A percentile compares a stretch with the other conserved stretches of the same genome.
These are phyloP conservation scores for Acridotheres tristis DNA, from an alignment of 2,797 vertebrate species.

Conservation along the genomic window DNA sequence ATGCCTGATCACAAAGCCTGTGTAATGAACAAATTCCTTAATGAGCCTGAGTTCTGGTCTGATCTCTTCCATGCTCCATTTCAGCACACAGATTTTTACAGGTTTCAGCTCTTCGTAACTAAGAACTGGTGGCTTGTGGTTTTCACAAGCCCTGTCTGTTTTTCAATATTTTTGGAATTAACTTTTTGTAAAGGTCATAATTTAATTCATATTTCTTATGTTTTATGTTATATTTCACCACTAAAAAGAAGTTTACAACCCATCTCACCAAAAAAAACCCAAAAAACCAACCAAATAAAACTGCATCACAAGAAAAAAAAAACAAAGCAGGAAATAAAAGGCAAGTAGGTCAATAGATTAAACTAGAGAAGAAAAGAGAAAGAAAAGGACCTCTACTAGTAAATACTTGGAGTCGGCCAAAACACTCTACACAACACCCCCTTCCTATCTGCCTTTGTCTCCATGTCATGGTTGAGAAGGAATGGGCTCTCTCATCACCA, in stretches of 20 bases:
- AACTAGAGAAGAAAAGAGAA: background rate
- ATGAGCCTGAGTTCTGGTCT: background rate
- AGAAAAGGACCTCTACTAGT: background rate
- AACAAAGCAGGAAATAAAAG: background rate
- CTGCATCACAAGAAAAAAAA: accelerated
- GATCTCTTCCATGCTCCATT: background rate
- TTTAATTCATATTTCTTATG: background rate
- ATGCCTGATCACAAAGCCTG: background rate
- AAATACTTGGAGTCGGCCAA: background rate
- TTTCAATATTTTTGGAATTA: background rate
- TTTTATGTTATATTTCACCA: background rate
- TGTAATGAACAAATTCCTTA: background rate
- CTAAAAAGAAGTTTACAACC: background rate
- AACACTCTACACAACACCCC: background rate
- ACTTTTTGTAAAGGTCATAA: background rate
- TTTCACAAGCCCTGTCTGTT: background rate
- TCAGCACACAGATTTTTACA: background rate
- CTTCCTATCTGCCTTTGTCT: background rate
- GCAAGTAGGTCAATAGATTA: background rate
- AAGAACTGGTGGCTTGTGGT: background rate
- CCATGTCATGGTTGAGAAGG: background rate
- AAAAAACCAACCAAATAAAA: background rate
- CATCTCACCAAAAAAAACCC: accelerated
- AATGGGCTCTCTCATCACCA: background rate
- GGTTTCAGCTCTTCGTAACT: background rate